Evolutionary conservation across 2,113 vertebrate species (phyloP), one percentile per base, ranked within the genome.

Genomic region (Microtus montanus): DNA sequence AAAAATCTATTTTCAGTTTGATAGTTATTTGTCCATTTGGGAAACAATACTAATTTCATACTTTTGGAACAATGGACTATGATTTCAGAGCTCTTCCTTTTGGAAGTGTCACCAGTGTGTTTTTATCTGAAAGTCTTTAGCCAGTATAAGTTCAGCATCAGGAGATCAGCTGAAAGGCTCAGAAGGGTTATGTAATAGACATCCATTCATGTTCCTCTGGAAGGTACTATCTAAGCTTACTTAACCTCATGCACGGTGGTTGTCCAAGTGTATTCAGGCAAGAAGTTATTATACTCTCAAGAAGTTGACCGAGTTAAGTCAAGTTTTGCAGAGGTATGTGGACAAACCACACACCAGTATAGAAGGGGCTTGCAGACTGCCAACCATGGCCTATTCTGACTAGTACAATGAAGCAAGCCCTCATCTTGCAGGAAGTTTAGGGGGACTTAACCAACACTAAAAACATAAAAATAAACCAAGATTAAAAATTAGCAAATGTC

Each of bases 71-170:
- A 70, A 30, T 49, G 26, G 87, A 15, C 91, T 73, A 85, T 71
- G 74, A 70, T 85, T 94, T 91, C 47, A 93, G 83, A 41, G 79
- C 8, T 38, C 74, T 33, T 44, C 7, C 64, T 85, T 89, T 94
- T 35, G 47, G 52, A 83, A 87, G 7, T 74, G 2, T n/a, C n/a
- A 71, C 7, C 5, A 24, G 13, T 20, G 22, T 88, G 7, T 13
- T 94, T n/a, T n/a, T 89, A 24, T 75, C 24, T 80, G 19, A 58
- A 90, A 15, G 13, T 83, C 92, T 95, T 64, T 63, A 74, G 84
- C 30, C n/a, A 94, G 10, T 75, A 83, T 66, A 92, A 44, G 70
- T 79, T 33, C 54, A 58, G 35, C 30, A 74, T 26, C 10, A 26
- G 22, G 41, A 92, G 47, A 68, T 5, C 35, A 74, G 41, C 22